Evolutionary conservation across 2,888 invertebrate species (phyloP).

Genomic region (Parnassius orleans): DNA sequence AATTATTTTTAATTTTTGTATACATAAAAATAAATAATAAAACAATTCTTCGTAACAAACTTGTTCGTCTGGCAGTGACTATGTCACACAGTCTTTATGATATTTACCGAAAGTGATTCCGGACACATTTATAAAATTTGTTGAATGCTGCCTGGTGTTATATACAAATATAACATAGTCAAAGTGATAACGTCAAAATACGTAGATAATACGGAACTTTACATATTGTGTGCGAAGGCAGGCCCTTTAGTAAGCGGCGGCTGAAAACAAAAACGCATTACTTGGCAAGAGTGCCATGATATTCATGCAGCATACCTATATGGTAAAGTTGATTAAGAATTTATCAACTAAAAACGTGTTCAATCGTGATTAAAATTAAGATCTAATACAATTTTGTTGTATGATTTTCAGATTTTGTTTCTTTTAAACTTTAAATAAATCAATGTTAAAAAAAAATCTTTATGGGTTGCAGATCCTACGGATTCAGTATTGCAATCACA

Average conservation of each 20-base stretch:
- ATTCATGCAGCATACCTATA: no score
- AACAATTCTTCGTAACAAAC: constrained; percentile 65
- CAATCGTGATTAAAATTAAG: no score
- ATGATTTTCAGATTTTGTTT: no score
- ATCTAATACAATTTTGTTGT: no score
- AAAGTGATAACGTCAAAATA: constrained; percentile 51
- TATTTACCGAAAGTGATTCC: no score
- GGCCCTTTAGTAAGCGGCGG: constrained; percentile 73
- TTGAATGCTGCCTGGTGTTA: constrained; percentile 26
- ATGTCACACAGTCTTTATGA: constrained; percentile 75
- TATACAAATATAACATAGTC: constrained; percentile 60
- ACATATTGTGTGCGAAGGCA: constrained; percentile 53
- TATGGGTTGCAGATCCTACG: neutral
- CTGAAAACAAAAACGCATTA: constrained; percentile 58
- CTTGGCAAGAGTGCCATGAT: neutral
- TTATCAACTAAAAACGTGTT: no score
- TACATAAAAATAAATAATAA: constrained; percentile 73
- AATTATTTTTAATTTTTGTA: constrained; percentile 65
- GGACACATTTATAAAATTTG: neutral
- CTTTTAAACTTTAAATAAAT: no score
- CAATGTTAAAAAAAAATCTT: no score
- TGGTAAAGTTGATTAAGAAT: no score
- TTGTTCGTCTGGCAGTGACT: constrained; percentile 71
- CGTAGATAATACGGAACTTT: constrained; percentile 52
- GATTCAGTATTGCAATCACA: neutral